Conservation (phyloP, 2,888 invertebrate species). For the Allophyes oxyacanthae region DNA sequence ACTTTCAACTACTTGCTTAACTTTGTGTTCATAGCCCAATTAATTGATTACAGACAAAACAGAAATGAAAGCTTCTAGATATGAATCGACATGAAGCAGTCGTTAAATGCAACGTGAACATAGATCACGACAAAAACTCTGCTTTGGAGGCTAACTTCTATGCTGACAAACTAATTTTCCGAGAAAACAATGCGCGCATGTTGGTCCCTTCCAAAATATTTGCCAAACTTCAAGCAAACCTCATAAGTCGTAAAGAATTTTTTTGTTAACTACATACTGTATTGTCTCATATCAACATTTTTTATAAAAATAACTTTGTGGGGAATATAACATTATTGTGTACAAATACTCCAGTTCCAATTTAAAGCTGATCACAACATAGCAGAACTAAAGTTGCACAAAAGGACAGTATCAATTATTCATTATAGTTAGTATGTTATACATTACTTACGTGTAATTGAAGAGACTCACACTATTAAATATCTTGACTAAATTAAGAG, state of each 20-base stretch:
- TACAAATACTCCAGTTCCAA: constrained; percentile 85
- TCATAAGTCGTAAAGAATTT: constrained; percentile 67
- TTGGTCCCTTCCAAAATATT: constrained; percentile 87
- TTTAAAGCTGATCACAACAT: constrained; percentile 88
- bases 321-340: constrained; percentile 81
- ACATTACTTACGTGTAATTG: constrained; percentile 83
- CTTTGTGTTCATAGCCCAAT: constrained; percentile 84
- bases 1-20: constrained; percentile 73
- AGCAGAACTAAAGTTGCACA: constrained; percentile 87
- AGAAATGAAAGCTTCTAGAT: constrained; percentile 66
- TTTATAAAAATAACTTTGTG: constrained; percentile 87
- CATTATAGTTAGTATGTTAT: constrained; percentile 82
- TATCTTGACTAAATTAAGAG: constrained; percentile 89
- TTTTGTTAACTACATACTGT: constrained; percentile 82
- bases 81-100: constrained; percentile 72
- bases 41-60: constrained; percentile 72
- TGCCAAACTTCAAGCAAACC: constrained; percentile 76
- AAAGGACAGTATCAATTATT: constrained; percentile 83
- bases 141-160: constrained; percentile 64
- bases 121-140: constrained; percentile 64
- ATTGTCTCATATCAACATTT: constrained; percentile 87
- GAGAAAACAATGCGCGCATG: constrained; percentile 73
- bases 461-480: constrained; percentile 89
- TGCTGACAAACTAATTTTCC: constrained; percentile 62
- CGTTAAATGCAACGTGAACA: constrained; percentile 76